These are phyloP conservation scores for Pampusana beccarii DNA, from an alignment of 2,113 vertebrate species.

Conservation along the genomic window DNA sequence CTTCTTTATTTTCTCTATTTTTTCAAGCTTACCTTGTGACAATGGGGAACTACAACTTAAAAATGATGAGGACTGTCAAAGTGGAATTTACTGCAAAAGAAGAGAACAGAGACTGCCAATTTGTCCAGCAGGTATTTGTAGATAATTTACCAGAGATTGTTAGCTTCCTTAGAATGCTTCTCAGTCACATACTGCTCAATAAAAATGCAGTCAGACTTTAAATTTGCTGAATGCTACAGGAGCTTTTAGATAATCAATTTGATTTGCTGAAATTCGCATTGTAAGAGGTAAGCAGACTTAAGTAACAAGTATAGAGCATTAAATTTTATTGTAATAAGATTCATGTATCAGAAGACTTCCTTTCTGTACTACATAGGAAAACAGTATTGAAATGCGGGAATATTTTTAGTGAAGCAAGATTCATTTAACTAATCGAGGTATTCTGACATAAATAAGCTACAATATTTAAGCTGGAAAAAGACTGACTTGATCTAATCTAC, in stretches of 20 bases:
- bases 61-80: not conserved
- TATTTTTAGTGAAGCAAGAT: not conserved
- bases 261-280: not conserved
- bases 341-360: accelerated
- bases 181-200: not conserved
- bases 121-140: constrained; percentile 63
- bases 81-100: not conserved
- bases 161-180: not conserved
- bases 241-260: not conserved
- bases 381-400: accelerated
- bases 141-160: not conserved
- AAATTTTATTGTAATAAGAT: not conserved
- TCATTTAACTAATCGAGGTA: not conserved
- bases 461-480: not conserved
- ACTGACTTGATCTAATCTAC: not conserved
- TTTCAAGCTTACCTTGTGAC: not conserved
- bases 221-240: not conserved
- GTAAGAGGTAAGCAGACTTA: not conserved
- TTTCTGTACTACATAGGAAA: not conserved
- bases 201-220: not conserved
- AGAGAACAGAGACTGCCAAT: not conserved
- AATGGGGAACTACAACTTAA: not conserved
- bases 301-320: not conserved
- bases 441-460: accelerated
- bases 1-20: not conserved